Base-by-base conservation (phyloP, 2,797 vertebrate species). In the Sebastes iracundus region DNA sequence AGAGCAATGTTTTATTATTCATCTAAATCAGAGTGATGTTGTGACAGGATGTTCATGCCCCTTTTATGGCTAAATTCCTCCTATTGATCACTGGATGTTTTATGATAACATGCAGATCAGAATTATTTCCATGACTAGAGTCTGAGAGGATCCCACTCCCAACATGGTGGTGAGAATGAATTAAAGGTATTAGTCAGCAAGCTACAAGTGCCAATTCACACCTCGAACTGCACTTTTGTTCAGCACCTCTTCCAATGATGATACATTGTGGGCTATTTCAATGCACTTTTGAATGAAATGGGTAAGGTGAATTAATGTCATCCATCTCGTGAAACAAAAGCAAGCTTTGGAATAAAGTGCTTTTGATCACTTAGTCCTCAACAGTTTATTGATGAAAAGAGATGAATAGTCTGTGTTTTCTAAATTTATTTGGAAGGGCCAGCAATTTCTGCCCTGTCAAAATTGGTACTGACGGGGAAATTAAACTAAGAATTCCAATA, bases 201-300 rank as follows among this genome's bases (percentile, higher is more conserved):
- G 18, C 72, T 61, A 61, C 67, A 67, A 75, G 46, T 62, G 52
- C 35, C 69, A 77, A 79, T 82, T 72, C 71, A 85, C 75, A 83
- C 59, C 42, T 61, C 6, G 0, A 60, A 42, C 2, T 60, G 22
- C 27, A 32, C 14, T 53, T 3, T 35, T 8, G 27, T 55, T 72
- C 33, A 27, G 33, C 14, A 25, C 32, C 42, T 49, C 18, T 56
- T 62, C 18, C 9, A n/a, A 18, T 35, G 60, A 66, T 56, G 10
- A 52, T 2, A 20, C 18, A 55, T 28, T 28, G n/a, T 2, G 12
- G 10, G 23, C 22, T 3, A 42, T 20, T 30, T 62, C 55, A 58
- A 8, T 30, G 20, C 38, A 46, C 18, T 30, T 58, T 35, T 9
- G 2, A 18, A 25, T 56, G 4, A 61, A 67, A 49, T 7, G 9